Conservation (phyloP, 2,113 vertebrate species). For the Etia nguti region DNA sequence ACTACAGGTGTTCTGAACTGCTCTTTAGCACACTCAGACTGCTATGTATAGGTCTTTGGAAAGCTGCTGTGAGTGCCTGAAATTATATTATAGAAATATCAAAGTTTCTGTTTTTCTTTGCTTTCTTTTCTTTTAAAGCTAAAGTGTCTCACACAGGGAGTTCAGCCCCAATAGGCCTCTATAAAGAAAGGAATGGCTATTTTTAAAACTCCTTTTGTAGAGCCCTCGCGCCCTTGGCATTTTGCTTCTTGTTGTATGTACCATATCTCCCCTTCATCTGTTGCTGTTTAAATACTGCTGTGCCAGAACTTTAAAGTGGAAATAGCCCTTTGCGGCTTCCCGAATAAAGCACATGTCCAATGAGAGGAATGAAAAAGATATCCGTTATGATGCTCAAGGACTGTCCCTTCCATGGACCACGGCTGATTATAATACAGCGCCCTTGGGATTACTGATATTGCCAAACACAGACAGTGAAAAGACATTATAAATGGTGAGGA, state of each 20-base stretch:
- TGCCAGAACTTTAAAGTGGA: background rate
- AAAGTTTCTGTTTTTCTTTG: background rate
- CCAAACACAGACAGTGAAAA: background rate
- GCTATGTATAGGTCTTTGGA: background rate
- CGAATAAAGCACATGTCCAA: background rate
- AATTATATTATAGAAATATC: background rate
- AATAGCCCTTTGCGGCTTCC: background rate
- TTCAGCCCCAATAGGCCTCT: background rate
- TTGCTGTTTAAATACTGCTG: background rate
- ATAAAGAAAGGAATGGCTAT: slow-evolving; percentile 12
- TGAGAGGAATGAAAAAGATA: background rate
- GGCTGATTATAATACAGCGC: background rate
- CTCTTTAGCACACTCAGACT: background rate
- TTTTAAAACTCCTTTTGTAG: slow-evolving; percentile 14
- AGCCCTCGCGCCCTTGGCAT: slow-evolving; percentile 32
- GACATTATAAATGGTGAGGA: background rate
- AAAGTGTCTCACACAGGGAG: slow-evolving; percentile 5
- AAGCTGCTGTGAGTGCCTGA: background rate
- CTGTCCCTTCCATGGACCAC: background rate
- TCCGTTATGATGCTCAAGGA: background rate
- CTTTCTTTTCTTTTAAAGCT: background rate
- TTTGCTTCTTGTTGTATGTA: slow-evolving; percentile 8
- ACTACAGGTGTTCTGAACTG: slow-evolving; percentile 5
- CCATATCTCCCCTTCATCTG: background rate
- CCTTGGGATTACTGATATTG: background rate